Evolutionary conservation across 2,113 vertebrate species (phyloP).

Genomic region (Porphyrio hochstetteri): DNA sequence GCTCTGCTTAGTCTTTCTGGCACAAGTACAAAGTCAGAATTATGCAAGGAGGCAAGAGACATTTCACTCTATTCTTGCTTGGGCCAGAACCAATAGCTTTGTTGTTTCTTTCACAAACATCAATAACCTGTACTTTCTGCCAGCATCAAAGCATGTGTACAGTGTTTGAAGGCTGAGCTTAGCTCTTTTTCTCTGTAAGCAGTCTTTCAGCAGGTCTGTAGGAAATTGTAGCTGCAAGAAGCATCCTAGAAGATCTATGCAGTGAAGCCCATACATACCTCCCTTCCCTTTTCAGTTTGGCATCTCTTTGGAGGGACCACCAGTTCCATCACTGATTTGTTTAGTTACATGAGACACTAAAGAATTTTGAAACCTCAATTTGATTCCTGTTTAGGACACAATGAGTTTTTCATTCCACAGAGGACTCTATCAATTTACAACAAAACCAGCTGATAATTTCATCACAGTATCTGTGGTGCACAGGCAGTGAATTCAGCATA

Average conservation of each 20-base stretch:
- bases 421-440: neutral
- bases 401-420: neutral
- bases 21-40: neutral
- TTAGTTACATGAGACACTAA: neutral
- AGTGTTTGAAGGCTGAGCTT: neutral
- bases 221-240: neutral
- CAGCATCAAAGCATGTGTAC: neutral
- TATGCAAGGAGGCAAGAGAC: neutral
- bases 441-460: neutral
- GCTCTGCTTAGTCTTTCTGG: neutral
- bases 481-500: neutral
- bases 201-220: neutral
- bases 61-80: neutral
- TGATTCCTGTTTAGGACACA: neutral
- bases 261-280: neutral
- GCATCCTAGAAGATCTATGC: neutral
- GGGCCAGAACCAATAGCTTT: neutral
- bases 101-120: neutral
- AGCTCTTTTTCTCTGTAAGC: neutral
- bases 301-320: neutral
- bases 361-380: neutral
- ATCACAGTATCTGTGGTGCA: neutral
- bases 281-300: neutral
- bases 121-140: neutral
- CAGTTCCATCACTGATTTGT: neutral